Base-by-base conservation (phyloP, 2,797 vertebrate genomes). In the Sebastes cheni region DNA sequence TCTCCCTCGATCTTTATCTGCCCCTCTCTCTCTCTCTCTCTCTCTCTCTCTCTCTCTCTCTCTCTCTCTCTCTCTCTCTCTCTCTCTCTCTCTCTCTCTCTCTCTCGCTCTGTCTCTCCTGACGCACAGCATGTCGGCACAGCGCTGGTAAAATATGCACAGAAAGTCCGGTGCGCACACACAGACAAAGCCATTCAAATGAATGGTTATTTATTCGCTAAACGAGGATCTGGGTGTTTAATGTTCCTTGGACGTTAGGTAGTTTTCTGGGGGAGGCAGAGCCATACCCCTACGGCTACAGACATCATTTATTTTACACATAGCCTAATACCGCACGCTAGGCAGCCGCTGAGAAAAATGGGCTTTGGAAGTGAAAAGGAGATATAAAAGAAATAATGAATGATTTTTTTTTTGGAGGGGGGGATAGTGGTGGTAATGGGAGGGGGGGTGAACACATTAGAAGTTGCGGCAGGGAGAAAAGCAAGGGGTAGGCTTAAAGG, bases 271-370 rank as follows among this genome's bases (percentile, higher is more conserved):
- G 95, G 93, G 97, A 97, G 97, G 97, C 96, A 95, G 94, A 92
- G 92, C 93, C 89, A 86, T 95, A 95, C 97, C 98, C 97, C 97
- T 97, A 97, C 96, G 97, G 97, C 96, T 98, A 97, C 96, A 99
- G 98, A 99, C 97, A 98, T 99, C 97, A 99, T 99, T 99, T 99
- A 99, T 99, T 99, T 98, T 97, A 97, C 96, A 97, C 97, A 98
- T 98, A 98, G 96, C 96, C 97, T 97, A 97, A 98, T 97, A 98
- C 97, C 95, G 96, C 97, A 97, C 97, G 96, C 98, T 96, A 97
- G 97, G 97, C 97, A 97, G 96, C 95, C 73, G 93, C 96, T 93
- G 94, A 95, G 95, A 96, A 96, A 97, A 97, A 96, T 93, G 96
- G 95, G 96, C 91, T 95, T 93, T 94, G 93, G 92, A 96, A 96